Conservation (phyloP, 2,113 vertebrate species). For the Gnathonemus echidnorhynchus region DNA sequence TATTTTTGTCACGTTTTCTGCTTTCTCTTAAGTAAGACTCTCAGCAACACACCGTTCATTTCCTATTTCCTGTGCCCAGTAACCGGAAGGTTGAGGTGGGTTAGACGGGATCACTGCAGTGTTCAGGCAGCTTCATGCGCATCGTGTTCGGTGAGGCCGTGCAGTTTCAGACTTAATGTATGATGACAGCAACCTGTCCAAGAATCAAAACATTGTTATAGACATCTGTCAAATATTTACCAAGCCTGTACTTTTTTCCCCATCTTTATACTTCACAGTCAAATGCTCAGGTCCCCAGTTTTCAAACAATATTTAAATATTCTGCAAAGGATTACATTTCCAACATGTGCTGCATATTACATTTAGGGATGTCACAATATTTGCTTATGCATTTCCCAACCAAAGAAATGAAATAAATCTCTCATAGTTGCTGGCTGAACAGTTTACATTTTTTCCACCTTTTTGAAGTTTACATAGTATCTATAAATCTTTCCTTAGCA, state of each 20-base stretch:
- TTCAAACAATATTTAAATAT: conserved; percentile 1
- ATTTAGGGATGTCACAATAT: conserved; percentile 2
- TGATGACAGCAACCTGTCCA: background rate
- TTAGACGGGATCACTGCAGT: background rate
- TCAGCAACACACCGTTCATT: background rate
- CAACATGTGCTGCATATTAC: conserved; percentile 1
- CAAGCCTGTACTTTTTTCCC: background rate
- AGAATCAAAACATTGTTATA: background rate
- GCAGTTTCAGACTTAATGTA: background rate
- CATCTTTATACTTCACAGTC: background rate
- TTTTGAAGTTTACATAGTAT: conserved; percentile 33
- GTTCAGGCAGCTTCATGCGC: background rate
- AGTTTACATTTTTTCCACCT: conserved; percentile 20
- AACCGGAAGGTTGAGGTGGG: background rate
- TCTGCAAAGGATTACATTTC: background rate
- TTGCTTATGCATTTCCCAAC: conserved; percentile 7
- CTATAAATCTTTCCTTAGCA: conserved; percentile 33
- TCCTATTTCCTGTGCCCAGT: background rate
- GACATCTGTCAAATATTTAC: conserved; percentile 2
- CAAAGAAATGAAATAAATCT: conserved; percentile 12
- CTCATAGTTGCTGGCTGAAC: background rate
- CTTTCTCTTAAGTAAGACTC: background rate
- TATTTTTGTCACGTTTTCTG: background rate
- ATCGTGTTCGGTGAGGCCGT: background rate
- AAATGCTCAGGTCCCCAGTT: background rate